Base-by-base conservation (phyloP, 2,888 invertebrate genomes). In the Smittia aterrima region DNA sequence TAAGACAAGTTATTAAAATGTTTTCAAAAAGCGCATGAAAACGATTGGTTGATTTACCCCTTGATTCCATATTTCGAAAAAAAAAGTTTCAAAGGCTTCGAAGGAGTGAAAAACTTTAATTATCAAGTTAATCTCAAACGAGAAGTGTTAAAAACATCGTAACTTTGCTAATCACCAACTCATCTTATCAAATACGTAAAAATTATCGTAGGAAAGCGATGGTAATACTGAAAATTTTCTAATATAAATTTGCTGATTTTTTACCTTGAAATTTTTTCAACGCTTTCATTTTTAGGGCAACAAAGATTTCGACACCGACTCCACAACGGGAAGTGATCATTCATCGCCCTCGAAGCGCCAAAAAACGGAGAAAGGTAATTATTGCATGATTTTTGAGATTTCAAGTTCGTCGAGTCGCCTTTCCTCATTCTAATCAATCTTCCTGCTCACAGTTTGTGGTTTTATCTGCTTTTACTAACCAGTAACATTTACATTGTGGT, bases 321-420 rank as follows among this genome's bases (percentile, higher is more conserved):
- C 62, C 9, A 62, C 58, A 6, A 38, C 72, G 11, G 62, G 24
- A 58, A 72, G 72, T 62, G 72, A 72, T 58, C 38, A 62, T 7
- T 58, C 75, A 6, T 58, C 76, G 11, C 76, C 76, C 24, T 64
- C 54, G 9, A 77, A 77, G 74, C 75, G 75, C 24, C 53, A 68
- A 2, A 75, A 75, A 47, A 62, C 74, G 47, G 76, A 75, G 1
- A 74, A 76, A 75, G 77, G 77, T 77, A 75, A 76, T 38, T 70
- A 67, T 16, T 58, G 64, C 20, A 66, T 22, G 27, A 40, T 6
- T 1, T 20, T 6, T 67, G 18, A 6, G 22, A 40, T 32, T 13
- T 16, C 16, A 27, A 53, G 27, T 27, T 70, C 70, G 70, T 70
- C 58, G 18, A 58, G 58, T 58, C 70, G 70, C 70, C 72, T 62